These are phyloP conservation scores for Rugalucina vietnamica DNA, from an alignment of 2,888 invertebrate species.

Conservation along the genomic window DNA sequence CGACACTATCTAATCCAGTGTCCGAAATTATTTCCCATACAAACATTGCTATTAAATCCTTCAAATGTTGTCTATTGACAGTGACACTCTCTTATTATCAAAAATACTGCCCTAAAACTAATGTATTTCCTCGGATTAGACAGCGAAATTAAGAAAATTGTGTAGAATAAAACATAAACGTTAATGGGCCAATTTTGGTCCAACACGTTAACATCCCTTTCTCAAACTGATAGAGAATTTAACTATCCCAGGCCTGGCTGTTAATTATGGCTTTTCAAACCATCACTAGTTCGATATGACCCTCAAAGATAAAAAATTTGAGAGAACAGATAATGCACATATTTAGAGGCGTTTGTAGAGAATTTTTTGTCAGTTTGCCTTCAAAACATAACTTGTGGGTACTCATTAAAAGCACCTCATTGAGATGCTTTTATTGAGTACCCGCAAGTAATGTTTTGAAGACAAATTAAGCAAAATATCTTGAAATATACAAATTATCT, in stretches of 20 bases:
- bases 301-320: too few species aligned
- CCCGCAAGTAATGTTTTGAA: too few species aligned
- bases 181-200: not conserved
- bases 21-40: constrained; percentile 1
- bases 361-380: too few species aligned
- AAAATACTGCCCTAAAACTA: not conserved
- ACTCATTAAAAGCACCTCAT: too few species aligned
- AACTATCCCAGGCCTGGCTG: not conserved
- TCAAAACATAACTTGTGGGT: too few species aligned
- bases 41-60: not conserved
- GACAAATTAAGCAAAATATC: too few species aligned
- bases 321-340: too few species aligned
- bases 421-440: too few species aligned
- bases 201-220: not conserved
- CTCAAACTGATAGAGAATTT: constrained; percentile 5
- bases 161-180: constrained; percentile 10
- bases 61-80: not conserved
- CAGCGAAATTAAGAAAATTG: constrained; percentile 10
- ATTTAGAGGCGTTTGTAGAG: too few species aligned
- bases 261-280: constrained; percentile 13
- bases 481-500: too few species aligned
- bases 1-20: not conserved
- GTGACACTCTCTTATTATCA: not conserved
- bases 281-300: constrained; percentile 1
- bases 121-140: not conserved